Evolutionary conservation across 1,140 invertebrate species (phyloP).

Genomic region (Wasmannia auropunctata): DNA sequence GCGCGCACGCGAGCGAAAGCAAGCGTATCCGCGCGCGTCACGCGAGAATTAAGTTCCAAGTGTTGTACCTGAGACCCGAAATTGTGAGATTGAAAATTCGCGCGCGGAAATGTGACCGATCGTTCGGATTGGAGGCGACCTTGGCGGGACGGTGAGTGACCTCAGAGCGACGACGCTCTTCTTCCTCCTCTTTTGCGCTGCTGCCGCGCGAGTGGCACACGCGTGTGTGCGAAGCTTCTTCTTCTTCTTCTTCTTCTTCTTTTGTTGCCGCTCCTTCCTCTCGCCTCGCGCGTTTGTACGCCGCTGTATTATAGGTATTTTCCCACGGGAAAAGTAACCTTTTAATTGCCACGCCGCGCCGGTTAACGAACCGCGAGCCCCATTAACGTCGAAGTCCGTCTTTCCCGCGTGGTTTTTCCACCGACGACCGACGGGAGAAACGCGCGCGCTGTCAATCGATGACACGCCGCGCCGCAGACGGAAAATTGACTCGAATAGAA

Average conservation of each 20-base stretch:
- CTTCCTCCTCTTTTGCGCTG: constrained; percentile 16
- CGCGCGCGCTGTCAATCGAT: constrained; percentile 56
- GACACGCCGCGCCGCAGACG: background rate
- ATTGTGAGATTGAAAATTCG: constrained; percentile 23
- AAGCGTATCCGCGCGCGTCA: background rate
- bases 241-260: background rate
- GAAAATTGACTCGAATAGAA: background rate
- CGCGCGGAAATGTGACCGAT: constrained; percentile 61
- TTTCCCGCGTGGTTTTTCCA: constrained; percentile 2
- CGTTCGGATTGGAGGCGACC: constrained; percentile 49
- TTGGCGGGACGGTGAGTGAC: constrained; percentile 73
- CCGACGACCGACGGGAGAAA: background rate
- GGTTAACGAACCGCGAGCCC: constrained; percentile 47
- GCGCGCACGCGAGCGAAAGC: background rate
- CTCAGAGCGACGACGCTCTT: constrained; percentile 43
- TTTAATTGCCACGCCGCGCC: constrained; percentile 72
- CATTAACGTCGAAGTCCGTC: background rate
- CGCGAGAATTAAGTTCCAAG: background rate
- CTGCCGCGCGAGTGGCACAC: constrained; percentile 13
- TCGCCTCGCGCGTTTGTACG: background rate
- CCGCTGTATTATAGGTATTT: constrained; percentile 27
- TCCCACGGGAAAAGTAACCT: constrained; percentile 76
- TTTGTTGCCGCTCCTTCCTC: background rate
- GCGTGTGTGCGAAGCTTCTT: background rate
- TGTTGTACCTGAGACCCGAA: background rate